Base-by-base conservation (phyloP, 2,113 vertebrate genomes). In the Tyrannus savana region DNA sequence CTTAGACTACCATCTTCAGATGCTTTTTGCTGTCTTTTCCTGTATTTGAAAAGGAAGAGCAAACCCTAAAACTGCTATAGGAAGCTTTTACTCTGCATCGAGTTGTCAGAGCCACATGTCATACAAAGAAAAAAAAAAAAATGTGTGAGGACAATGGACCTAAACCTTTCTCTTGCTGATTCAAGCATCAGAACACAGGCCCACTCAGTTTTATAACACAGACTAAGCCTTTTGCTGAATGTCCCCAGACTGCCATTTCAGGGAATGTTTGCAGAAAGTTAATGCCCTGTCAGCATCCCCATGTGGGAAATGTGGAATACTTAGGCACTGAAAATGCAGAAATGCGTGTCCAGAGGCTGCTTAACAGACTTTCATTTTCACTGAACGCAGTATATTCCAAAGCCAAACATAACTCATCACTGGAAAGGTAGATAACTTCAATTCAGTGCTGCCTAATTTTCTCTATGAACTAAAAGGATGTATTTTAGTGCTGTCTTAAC, bases 121-220 rank as follows among this genome's bases (percentile, higher is more conserved):
- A 2, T 52, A n/a, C n/a, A 41, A 74, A 78, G 23, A 31, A 14
- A 84, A 84, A 59, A 64, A 47, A 31, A 58, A 12, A 69, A 91
- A 56, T 75, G 49, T 47, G 24, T 35, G 47, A 12, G 30, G 35
- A 92, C 83, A 96, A 94, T 92, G 23, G 76, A 66, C 50, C 50
- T 89, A 90, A 95, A 83, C 59, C 79, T 74, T 90, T 50, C 80
- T 77, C 71, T 90, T 94, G 91, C 84, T 96, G 93, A 93, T 84
- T 80, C 80, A 91, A 87, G 46, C 86, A 80, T 28, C 72, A 84
- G 67, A 85, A 56, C 55, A 56, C 33, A 89, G 44, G 19, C 52
- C 56, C 19, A 50, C 14, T 91, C 53, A 14, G 72, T 41, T 69
- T 71, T n/a, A 46, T 46, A 83, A 68, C 41, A 78, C 71, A 90